phyloP scores from a whole-genome alignment of 2,113 vertebrate species.

The Trogon melanurus region DNA sequence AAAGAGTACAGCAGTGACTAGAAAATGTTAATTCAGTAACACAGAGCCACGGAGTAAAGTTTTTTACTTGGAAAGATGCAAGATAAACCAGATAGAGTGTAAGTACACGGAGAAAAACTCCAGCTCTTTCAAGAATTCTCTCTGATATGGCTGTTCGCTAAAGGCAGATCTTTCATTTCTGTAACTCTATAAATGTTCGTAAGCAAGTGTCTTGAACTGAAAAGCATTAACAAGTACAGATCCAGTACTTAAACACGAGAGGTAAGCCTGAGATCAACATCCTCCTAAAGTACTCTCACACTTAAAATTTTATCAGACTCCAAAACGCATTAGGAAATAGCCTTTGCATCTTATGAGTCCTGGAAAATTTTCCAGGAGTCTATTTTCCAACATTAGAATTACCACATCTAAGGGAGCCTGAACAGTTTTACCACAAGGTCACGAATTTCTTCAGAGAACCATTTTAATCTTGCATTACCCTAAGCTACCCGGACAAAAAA shows the following conservation, averaged over 20 bases:
- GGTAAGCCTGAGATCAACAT: not conserved
- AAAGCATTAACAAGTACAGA: not conserved
- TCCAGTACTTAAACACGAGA: not conserved
- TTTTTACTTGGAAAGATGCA: not conserved
- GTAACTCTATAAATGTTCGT: not conserved
- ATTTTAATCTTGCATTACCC: slow-evolving; percentile 24
- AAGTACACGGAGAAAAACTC: not conserved
- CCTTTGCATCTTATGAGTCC: not conserved
- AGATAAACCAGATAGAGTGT: not conserved
- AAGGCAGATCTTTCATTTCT: not conserved
- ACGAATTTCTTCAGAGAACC: not conserved
- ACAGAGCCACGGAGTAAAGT: rapidly evolving
- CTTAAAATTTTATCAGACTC: not conserved
- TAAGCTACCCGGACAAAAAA: not conserved
- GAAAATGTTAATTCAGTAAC: not conserved
- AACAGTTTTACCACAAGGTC: slow-evolving; percentile 32
- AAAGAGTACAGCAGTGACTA: not conserved
- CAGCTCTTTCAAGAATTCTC: not conserved
- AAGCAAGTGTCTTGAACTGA: not conserved
- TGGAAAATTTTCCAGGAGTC: slow-evolving; percentile 8
- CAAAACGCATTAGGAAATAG: slow-evolving; percentile 7
- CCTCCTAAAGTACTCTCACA: not conserved
- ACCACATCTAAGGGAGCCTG: slow-evolving; percentile 34
- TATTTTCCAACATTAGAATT: slow-evolving; percentile 9
- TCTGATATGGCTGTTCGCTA: not conserved